Evolutionary conservation across 2,113 vertebrate genomes (phyloP).

Genomic region (human): GRCh38 chr7:131653501-131654000

Average conservation of each 20-base stretch:
- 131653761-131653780: not conserved
- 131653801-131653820: not conserved
- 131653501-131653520: not conserved
- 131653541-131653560: not conserved
- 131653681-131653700: not conserved
- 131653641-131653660: not conserved
- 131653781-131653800: not conserved
- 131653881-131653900: no score
- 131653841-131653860: not conserved
- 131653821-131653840: not conserved
- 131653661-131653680: not conserved
- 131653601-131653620: not conserved
- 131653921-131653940: not conserved
- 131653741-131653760: not conserved
- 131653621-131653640: not conserved
- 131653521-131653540: not conserved
- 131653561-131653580: fast-evolving
- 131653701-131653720: not conserved
- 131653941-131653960: fast-evolving
- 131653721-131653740: not conserved
- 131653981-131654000: not conserved
- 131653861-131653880: not conserved
- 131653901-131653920: not conserved
- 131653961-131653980: not conserved
- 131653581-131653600: not conserved